phyloP scores from a whole-genome alignment of 2,113 vertebrate species.

The Zingel zingel region DNA sequence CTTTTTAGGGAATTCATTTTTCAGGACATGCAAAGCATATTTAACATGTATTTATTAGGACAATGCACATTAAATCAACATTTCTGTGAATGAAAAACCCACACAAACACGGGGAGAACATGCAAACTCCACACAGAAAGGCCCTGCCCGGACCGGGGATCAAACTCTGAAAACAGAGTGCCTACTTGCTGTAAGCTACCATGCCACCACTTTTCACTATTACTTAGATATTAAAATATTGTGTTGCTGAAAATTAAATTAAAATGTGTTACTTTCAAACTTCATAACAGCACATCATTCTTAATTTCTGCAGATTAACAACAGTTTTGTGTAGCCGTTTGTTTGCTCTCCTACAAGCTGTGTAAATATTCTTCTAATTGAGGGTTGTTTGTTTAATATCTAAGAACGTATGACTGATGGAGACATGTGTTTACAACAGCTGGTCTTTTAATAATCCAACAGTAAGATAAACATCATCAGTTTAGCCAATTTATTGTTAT shows the following conservation, averaged over 20 bases:
- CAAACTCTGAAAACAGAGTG: no score
- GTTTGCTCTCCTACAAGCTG: conserved; percentile 12
- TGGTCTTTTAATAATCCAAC: conserved; percentile 2
- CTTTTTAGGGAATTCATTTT: not conserved
- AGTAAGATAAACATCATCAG: conserved; percentile 4
- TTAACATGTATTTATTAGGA: no score
- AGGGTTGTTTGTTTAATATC: conserved; percentile 8
- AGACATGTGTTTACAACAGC: not conserved
- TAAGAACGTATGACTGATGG: conserved; percentile 5
- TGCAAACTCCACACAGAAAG: no score
- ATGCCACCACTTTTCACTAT: no score
- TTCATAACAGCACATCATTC: not conserved
- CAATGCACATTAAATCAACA: no score
- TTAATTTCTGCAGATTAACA: not conserved
- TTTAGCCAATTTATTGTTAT: not conserved
- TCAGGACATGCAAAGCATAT: not conserved
- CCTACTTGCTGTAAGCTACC: no score
- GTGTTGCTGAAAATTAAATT: not conserved
- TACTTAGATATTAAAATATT: not conserved
- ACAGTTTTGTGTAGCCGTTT: not conserved
- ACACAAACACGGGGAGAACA: no score
- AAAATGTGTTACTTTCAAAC: not conserved
- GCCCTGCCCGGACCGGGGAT: no score
- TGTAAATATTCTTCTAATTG: conserved; percentile 3
- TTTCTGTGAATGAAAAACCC: no score